Conservation (phyloP, 2,797 vertebrate species). For the Poeciliopsis presidionis region DNA sequence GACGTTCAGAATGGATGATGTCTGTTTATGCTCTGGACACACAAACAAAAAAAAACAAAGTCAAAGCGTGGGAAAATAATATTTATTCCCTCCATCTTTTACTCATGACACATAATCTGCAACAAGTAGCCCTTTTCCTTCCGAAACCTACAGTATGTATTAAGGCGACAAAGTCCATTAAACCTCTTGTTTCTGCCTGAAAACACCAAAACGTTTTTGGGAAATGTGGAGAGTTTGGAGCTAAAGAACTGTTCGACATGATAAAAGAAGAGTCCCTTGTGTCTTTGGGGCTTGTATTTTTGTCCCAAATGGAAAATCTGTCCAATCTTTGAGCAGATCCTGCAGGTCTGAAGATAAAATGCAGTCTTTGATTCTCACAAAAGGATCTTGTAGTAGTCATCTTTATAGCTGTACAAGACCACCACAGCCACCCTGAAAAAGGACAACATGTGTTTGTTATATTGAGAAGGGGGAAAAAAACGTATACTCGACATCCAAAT, state of each 20-base stretch:
- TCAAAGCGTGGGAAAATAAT: conserved; percentile 29
- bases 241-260: conserved; percentile 24
- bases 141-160: conserved; percentile 24
- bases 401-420: conserved; percentile 93
- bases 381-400: conserved; percentile 94
- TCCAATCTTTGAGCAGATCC: conserved; percentile 15
- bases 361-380: conserved; percentile 75
- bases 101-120: conserved; percentile 25
- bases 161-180: conserved; percentile 60
- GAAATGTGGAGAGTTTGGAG: conserved; percentile 14
- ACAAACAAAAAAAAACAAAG: conserved; percentile 17
- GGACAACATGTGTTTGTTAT: conserved; percentile 42
- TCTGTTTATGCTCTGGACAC: not conserved
- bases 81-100: conserved; percentile 57
- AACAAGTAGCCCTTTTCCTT: conserved; percentile 50
- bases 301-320: conserved; percentile 16
- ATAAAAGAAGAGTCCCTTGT: conserved; percentile 16
- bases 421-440: conserved; percentile 88
- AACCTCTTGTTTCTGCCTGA: conserved; percentile 15
- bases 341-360: conserved; percentile 22
- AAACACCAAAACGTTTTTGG: conserved; percentile 32
- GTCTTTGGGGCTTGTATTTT: conserved; percentile 35
- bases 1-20: not conserved
- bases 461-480: not conserved
- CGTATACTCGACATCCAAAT: conserved; percentile 6